A percentile compares a stretch with the other conserved stretches of the same genome.
These are phyloP conservation scores for Aelia acuminata DNA, from an alignment of 2,888 invertebrate genomes.

Conservation along the genomic window DNA sequence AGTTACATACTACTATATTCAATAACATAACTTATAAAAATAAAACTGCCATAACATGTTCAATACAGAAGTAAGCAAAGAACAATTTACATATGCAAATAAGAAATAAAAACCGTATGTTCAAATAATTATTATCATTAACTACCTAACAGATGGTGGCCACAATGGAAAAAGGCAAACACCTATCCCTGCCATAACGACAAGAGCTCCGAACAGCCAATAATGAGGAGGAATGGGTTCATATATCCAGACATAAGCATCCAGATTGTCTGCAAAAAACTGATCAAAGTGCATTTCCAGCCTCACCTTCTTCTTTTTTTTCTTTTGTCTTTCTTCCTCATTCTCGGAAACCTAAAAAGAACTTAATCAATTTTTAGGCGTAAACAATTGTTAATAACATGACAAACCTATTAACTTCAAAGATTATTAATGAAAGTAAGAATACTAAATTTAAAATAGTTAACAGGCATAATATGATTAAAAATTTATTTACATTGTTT, in stretches of 20 bases:
- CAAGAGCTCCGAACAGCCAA: conserved; percentile 91
- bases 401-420: no score
- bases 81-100: neutral
- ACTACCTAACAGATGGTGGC: conserved; percentile 90
- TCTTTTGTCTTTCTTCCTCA: conserved; percentile 70
- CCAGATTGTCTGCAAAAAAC: conserved; percentile 91
- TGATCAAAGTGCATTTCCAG: conserved; percentile 98
- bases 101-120: neutral
- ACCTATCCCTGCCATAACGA: conserved; percentile 93
- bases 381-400: no score
- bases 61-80: neutral
- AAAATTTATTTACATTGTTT: no score
- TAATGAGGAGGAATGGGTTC: conserved; percentile 96
- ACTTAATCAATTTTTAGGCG: neutral
- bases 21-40: no score
- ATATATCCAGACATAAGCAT: conserved; percentile 98
- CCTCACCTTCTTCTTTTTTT: conserved; percentile 87
- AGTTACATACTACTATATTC: neutral
- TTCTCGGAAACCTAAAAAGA: conserved; percentile 53
- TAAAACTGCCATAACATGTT: no score
- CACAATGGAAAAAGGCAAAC: conserved; percentile 99
- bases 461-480: no score
- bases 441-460: no score
- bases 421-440: no score
- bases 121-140: neutral